Evolutionary conservation across 1,140 invertebrate genomes (phyloP), one percentile per base, ranked within the genome.

Genomic region (Heterodera schachtii): DNA sequence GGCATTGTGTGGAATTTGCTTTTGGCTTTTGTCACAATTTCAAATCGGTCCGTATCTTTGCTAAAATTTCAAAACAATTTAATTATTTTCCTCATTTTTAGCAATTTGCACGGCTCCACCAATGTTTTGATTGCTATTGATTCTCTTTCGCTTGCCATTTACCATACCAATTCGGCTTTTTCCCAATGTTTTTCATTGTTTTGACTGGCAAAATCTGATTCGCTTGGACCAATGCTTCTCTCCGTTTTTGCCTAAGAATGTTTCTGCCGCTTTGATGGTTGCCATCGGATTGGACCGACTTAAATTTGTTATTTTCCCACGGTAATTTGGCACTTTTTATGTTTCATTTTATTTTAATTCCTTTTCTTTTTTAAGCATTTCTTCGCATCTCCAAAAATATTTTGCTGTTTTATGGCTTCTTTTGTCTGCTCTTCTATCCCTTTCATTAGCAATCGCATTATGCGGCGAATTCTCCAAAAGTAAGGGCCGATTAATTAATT

Each of bases 1-100:
- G 73, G 73, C 73, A 44, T 75, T 9, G 73, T 75, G 47, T 43
- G 7, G 9, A 75, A 75, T 43, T 43, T 75, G 47, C 7, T 7
- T 19, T 43, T 75, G 16, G 73, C 6, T 31, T 75, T 8, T 8
- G 43, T 75, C 73, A 75, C 73, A 6, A n/a, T 57, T n/a, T n/a
- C 8, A 8, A 75, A 1, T 75, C 73, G 67, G 67, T 43, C n/a
- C n/a, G n/a, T n/a, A n/a, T n/a, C n/a, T n/a, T n/a, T n/a, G n/a
- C n/a, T n/a, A n/a, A n/a, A 69, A 21, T 19, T 19, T 43, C 67
- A 69, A 69, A 69, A 69, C n/a, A n/a, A n/a, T n/a, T n/a, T n/a
- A n/a, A n/a, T n/a, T n/a, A n/a, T n/a, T n/a, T n/a, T n/a, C n/a
- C n/a, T n/a, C n/a, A n/a, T n/a, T 8, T n/a, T 8, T 43, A 69